A percentile compares a stretch with the other conserved stretches of the same genome.
Conservation (phyloP, 2,797 vertebrate genomes). For the Glossophaga mutica region DNA sequence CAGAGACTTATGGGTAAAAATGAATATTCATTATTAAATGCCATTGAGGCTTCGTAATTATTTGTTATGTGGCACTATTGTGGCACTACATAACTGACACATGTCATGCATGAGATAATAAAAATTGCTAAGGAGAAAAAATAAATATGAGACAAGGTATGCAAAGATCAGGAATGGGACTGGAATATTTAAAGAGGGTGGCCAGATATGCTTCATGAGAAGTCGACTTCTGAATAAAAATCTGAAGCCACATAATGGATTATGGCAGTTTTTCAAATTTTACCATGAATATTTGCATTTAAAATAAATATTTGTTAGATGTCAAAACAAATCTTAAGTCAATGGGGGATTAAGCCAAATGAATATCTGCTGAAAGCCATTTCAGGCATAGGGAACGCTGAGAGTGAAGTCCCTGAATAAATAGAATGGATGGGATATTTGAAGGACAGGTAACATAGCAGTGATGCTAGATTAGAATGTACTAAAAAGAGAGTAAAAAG, state of each 20-base stretch:
- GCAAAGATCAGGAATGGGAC: neutral
- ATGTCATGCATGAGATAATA: neutral
- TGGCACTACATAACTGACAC: neutral
- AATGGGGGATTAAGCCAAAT: neutral
- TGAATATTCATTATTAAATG: neutral
- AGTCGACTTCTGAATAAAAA: neutral
- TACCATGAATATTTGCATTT: neutral
- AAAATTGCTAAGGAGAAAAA: neutral
- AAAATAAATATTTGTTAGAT: neutral
- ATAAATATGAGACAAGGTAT: neutral
- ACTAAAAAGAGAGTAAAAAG: neutral
- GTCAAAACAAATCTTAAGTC: neutral
- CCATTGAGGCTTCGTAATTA: neutral
- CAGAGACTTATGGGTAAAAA: neutral
- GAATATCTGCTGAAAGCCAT: neutral
- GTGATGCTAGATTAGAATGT: neutral
- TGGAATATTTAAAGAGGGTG: neutral
- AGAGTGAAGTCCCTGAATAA: neutral
- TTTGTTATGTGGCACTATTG: neutral
- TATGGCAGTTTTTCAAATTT: neutral
- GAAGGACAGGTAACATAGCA: neutral
- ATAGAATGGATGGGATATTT: neutral
- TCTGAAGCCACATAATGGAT: neutral
- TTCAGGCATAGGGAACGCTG: neutral
- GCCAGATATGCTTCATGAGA: neutral